These are phyloP conservation scores for Eurytoma adleriae DNA, from an alignment of 2,888 invertebrate species.

Conservation along the genomic window DNA sequence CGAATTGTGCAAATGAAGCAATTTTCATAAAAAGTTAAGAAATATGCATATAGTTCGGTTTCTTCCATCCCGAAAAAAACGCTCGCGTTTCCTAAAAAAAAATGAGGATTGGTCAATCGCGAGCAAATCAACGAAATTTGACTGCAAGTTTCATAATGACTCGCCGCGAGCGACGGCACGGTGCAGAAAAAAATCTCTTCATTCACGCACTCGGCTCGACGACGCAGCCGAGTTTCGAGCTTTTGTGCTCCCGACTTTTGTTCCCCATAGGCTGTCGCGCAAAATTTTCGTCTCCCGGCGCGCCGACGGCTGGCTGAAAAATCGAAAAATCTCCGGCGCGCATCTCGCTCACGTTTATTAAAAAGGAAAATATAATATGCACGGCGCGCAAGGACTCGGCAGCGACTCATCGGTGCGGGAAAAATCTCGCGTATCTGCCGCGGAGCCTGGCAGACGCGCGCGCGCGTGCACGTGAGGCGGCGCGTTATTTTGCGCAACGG, in stretches of 20 bases:
- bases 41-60: too few relatives aligned
- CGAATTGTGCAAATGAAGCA: too few relatives aligned
- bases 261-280: not conserved
- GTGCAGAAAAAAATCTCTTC: too few relatives aligned
- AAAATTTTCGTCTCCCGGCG: slow-evolving; percentile 6
- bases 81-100: too few relatives aligned
- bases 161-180: not conserved
- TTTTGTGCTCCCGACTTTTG: slow-evolving; percentile 26
- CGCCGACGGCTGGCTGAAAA: not conserved
- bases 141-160: not conserved
- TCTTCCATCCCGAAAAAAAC: too few relatives aligned
- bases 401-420: slow-evolving; percentile 12
- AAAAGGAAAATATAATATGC: slow-evolving; percentile 4
- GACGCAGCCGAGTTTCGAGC: slow-evolving; percentile 14
- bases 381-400: not conserved
- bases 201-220: too few relatives aligned
- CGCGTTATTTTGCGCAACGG: slow-evolving; percentile 7
- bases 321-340: too few relatives aligned
- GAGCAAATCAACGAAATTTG: too few relatives aligned
- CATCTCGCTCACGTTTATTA: slow-evolving; percentile 17
- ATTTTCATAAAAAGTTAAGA: too few relatives aligned
- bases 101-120: too few relatives aligned
- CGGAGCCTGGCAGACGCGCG: not conserved
- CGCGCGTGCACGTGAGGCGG: not conserved
- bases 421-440: slow-evolving; percentile 6